Evolutionary conservation across 2,797 vertebrate genomes (phyloP).

Genomic region (Cetoscarus ocellatus): DNA sequence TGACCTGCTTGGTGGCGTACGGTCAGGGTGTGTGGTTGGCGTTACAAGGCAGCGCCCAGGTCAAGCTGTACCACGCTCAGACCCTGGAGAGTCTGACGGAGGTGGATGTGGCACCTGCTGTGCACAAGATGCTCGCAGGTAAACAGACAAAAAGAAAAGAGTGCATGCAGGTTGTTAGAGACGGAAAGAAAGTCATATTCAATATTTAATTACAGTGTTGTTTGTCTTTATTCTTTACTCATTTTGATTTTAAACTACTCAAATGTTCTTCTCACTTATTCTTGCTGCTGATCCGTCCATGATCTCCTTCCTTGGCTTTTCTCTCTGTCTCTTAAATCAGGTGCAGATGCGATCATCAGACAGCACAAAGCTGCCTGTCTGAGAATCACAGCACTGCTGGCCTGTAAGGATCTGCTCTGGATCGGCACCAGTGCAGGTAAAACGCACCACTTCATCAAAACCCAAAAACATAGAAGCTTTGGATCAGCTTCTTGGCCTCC

Average conservation of each 20-base stretch:
- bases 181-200: too few species aligned
- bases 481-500: too few species aligned
- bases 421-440: slow-evolving; percentile 93
- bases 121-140: slow-evolving; percentile 99
- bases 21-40: slow-evolving; percentile 94
- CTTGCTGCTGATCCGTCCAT: not conserved
- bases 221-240: not conserved
- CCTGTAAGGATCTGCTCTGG: slow-evolving; percentile 96
- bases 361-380: slow-evolving; percentile 99
- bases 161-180: not conserved
- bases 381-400: slow-evolving; percentile 95
- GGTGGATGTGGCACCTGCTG: slow-evolving; percentile 95
- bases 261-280: not conserved
- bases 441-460: not conserved
- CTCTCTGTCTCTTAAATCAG: slow-evolving; percentile 70
- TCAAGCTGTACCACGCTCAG: slow-evolving; percentile 92
- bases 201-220: not conserved
- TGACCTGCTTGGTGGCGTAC: slow-evolving; percentile 94
- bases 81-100: slow-evolving; percentile 94
- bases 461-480: too few species aligned
- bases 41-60: slow-evolving; percentile 94
- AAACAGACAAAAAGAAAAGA: slow-evolving; percentile 12
- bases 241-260: not conserved
- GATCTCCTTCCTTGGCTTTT: not conserved
- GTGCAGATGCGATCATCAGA: slow-evolving; percentile 96